These are phyloP conservation scores for Acrobeloides nanus DNA, from an alignment of 2,888 invertebrate species.

Conservation along the genomic window DNA sequence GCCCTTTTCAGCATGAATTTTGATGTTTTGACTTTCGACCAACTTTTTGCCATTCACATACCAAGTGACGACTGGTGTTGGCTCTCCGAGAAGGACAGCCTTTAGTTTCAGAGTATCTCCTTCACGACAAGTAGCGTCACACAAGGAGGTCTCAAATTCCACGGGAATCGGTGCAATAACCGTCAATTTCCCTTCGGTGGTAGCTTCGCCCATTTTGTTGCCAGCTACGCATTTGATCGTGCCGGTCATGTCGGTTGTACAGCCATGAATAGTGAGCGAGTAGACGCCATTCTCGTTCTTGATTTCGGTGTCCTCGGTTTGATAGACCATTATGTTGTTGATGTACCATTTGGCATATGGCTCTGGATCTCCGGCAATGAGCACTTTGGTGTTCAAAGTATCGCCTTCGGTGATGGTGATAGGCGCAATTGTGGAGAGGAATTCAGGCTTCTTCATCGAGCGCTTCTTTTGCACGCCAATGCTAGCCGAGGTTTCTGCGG, in stretches of 20 bases:
- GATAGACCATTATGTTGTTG: constrained; percentile 43
- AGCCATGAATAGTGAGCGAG: constrained; percentile 55
- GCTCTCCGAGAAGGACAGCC: constrained; percentile 54
- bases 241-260: constrained; percentile 57
- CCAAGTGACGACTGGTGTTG: constrained; percentile 44
- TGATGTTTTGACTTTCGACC: constrained; percentile 51
- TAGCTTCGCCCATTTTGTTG: constrained; percentile 56
- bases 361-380: constrained; percentile 79
- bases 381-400: constrained; percentile 73
- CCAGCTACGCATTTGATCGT: constrained; percentile 58
- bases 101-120: constrained; percentile 54
- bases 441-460: constrained; percentile 47
- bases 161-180: constrained; percentile 52
- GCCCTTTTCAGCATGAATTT: constrained; percentile 51
- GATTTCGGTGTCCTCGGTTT: constrained; percentile 52
- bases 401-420: constrained; percentile 77
- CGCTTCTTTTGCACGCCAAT: constrained; percentile 44
- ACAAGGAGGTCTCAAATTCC: constrained; percentile 52
- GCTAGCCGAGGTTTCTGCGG: constrained; percentile 41
- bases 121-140: constrained; percentile 53
- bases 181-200: constrained; percentile 54
- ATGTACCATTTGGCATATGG: constrained; percentile 72
- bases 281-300: constrained; percentile 51
- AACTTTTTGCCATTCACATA: constrained; percentile 52
- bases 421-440: constrained; percentile 46